Percentiles rank a stretch among this genome's conserved stretches.
Conservation (phyloP, 2,797 vertebrate genomes). For the Paedocypris micromegethes region DNA sequence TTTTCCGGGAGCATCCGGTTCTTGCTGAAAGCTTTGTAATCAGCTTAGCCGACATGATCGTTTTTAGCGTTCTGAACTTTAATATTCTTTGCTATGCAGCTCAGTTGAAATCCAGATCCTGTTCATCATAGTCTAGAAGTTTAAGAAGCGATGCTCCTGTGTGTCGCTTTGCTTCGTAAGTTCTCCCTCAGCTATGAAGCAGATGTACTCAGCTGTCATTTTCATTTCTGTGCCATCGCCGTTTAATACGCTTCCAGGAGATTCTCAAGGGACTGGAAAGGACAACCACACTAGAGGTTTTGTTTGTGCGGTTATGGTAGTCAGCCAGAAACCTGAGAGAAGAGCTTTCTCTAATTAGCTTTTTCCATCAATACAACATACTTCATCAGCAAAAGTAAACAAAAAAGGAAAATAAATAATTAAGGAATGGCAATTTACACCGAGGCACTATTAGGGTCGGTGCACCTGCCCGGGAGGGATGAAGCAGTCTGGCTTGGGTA, state of each 20-base stretch:
- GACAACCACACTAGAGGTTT: slow-evolving; percentile 7
- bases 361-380: slow-evolving; percentile 7
- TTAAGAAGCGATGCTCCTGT: slow-evolving; percentile 32
- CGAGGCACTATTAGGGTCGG: neutral
- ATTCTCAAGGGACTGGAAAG: slow-evolving; percentile 11
- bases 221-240: slow-evolving; percentile 27
- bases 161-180: slow-evolving; percentile 30
- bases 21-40: neutral
- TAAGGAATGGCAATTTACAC: slow-evolving; percentile 9
- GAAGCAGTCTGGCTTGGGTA: slow-evolving; percentile 22
- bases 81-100: slow-evolving; percentile 23
- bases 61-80: no score
- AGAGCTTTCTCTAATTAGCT: neutral
- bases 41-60: neutral
- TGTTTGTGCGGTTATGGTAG: neutral
- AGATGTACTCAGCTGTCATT: slow-evolving; percentile 37
- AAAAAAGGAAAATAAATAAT: slow-evolving; percentile 4
- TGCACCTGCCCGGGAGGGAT: neutral
- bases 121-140: slow-evolving; percentile 36
- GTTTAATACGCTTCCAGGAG: slow-evolving; percentile 17
- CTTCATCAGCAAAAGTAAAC: slow-evolving; percentile 21
- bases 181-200: slow-evolving; percentile 30
- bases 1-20: neutral
- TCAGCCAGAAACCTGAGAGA: slow-evolving; percentile 8
- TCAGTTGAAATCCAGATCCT: slow-evolving; percentile 22